These are phyloP conservation scores for Anthopleura sola DNA, from an alignment of 64 coral and sea anemone species.

Conservation along the genomic window DNA sequence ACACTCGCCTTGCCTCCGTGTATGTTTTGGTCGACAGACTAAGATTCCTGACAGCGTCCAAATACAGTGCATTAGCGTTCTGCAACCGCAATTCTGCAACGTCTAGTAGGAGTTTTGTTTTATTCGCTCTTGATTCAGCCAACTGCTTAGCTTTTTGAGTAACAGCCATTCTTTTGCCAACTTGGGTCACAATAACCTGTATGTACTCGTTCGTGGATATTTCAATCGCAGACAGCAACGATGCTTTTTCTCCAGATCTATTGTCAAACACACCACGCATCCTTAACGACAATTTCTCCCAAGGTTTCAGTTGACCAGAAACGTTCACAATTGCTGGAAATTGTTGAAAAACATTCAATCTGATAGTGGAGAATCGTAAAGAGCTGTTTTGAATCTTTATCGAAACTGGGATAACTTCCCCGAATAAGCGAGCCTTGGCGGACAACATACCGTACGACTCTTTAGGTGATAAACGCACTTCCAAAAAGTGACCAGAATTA, in stretches of 20 bases:
- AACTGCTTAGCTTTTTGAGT: not conserved
- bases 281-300: slow-evolving; percentile 23
- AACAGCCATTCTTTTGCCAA: not conserved
- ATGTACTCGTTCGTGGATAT: slow-evolving; percentile 3
- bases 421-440: not conserved
- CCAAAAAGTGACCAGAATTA: slow-evolving; percentile 2
- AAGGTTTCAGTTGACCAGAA: slow-evolving; percentile 7
- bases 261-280: slow-evolving; percentile 7
- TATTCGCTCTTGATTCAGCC: not conserved
- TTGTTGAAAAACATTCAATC: not conserved
- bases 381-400: slow-evolving; percentile 15
- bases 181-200: slow-evolving; percentile 3
- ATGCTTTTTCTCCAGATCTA: not conserved
- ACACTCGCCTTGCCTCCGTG: not conserved
- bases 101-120: not conserved
- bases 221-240: slow-evolving; percentile 5
- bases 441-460: not conserved
- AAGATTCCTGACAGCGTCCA: not conserved
- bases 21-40: not conserved
- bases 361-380: slow-evolving; percentile 4
- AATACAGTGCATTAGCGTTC: not conserved
- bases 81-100: not conserved
- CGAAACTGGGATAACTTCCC: not conserved
- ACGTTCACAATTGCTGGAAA: slow-evolving; percentile 4
- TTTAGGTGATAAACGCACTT: not conserved